Conservation (phyloP, 1,140 invertebrate species). For the Brachystomella parvula region DNA sequence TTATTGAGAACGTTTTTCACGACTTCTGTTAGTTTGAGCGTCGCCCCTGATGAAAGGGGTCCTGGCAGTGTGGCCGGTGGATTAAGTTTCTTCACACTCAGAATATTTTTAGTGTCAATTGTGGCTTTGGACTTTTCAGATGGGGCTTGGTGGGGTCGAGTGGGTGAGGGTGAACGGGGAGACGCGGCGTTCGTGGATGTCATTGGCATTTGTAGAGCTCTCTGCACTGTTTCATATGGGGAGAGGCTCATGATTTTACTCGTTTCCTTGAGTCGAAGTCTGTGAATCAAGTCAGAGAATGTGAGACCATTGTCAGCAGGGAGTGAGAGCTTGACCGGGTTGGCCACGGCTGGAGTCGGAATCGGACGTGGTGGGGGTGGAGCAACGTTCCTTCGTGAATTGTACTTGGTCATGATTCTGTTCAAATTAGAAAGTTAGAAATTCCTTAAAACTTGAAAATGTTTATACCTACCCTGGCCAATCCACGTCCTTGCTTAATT, state of each 20-base stretch:
- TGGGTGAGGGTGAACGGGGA: not conserved
- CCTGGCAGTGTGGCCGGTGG: not conserved
- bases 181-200: not conserved
- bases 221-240: not conserved
- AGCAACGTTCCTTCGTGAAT: conserved; percentile 9
- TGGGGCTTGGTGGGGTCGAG: not conserved
- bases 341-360: not conserved
- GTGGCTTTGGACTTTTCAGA: not conserved
- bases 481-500: conserved; percentile 34
- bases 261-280: conserved; percentile 16
- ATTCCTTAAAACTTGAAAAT: not conserved
- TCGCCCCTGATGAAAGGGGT: not conserved
- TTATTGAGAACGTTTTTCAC: not conserved
- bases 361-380: not conserved
- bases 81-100: not conserved
- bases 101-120: not conserved
- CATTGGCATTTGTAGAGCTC: not conserved
- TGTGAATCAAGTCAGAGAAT: conserved; percentile 28
- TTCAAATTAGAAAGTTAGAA: not conserved
- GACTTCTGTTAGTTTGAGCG: not conserved
- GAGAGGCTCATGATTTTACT: not conserved
- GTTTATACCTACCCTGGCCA: conserved; percentile 30
- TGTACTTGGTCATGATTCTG: conserved; percentile 31
- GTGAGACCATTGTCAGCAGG: conserved; percentile 16
- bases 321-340: conserved; percentile 2